phyloP scores from a whole-genome alignment of 2,113 vertebrate species.

The Cyphomyrus plagiostoma region DNA sequence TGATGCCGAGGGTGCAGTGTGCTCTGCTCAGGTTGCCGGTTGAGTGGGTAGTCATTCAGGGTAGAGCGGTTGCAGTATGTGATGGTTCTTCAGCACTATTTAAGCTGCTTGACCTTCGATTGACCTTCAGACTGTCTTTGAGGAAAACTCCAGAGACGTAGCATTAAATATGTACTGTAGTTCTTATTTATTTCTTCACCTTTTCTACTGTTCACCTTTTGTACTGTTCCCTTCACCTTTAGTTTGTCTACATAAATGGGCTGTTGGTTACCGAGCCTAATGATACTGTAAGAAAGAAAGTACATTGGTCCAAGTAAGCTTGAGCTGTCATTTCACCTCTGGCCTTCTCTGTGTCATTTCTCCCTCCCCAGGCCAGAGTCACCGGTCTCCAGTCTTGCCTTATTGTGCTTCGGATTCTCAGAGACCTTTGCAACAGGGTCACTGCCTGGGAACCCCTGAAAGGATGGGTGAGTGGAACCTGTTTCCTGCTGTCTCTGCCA shows the following conservation, averaged over 20 bases:
- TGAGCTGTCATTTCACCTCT: not conserved
- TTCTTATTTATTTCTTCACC: not conserved
- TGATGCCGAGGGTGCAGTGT: not conserved
- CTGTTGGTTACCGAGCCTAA: not conserved
- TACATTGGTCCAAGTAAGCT: not conserved
- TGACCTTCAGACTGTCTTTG: not conserved
- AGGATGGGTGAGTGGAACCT: constrained; percentile 81
- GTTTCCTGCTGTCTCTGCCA: not conserved
- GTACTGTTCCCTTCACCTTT: not conserved
- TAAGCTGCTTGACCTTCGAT: not conserved
- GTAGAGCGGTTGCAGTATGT: not conserved
- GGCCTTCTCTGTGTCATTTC: constrained; percentile 5
- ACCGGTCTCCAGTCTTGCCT: constrained; percentile 98
- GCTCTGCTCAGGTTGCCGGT: not conserved
- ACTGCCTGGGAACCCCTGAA: constrained; percentile 92
- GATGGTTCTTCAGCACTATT: not conserved
- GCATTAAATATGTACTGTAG: not conserved
- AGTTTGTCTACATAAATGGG: not conserved
- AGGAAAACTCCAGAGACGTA: not conserved
- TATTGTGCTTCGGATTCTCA: constrained; percentile 94
- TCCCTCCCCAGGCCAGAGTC: constrained; percentile 83
- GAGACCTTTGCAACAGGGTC: constrained; percentile 97
- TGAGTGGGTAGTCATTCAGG: not conserved
- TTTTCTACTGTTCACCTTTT: not conserved
- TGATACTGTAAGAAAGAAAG: not conserved